A percentile compares a stretch with the other conserved stretches of the same genome.
phyloP scores from a whole-genome alignment of 2,797 vertebrate species.

The Okamejei kenojei region DNA sequence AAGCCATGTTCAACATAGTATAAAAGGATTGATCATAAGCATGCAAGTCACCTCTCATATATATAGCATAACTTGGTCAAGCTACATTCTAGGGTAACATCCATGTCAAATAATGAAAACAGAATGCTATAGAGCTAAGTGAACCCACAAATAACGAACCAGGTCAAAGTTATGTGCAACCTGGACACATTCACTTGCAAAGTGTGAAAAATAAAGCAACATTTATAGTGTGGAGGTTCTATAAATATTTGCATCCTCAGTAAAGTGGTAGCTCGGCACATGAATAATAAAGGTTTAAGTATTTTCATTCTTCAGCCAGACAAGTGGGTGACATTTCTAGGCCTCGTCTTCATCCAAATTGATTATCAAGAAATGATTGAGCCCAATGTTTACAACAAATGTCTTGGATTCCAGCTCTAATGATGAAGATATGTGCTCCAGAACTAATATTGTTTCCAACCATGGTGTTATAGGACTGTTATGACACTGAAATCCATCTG shows the following conservation, averaged over 20 bases:
- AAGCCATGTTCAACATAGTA: not conserved
- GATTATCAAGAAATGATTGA: not conserved
- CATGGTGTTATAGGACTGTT: not conserved
- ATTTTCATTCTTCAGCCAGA: not conserved
- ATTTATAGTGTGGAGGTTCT: not conserved
- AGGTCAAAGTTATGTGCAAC: not conserved
- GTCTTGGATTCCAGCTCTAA: not conserved
- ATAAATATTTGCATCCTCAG: not conserved
- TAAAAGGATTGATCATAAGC: not conserved
- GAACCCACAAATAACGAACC: not conserved
- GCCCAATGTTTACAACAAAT: not conserved
- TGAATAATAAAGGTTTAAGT: not conserved
- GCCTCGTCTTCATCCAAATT: not conserved
- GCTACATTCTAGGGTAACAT: not conserved
- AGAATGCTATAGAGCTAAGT: not conserved
- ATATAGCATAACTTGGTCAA: not conserved
- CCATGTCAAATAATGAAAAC: not conserved
- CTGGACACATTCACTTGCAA: no score
- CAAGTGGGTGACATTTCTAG: not conserved
- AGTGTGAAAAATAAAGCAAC: not conserved
- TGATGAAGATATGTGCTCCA: not conserved
- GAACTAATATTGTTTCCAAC: not conserved
- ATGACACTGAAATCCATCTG: not conserved
- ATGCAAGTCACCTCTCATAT: no score
- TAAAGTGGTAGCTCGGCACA: no score